Evolutionary conservation across 2,113 vertebrate species (phyloP).

Genomic region (Actenoides lindsayi): DNA sequence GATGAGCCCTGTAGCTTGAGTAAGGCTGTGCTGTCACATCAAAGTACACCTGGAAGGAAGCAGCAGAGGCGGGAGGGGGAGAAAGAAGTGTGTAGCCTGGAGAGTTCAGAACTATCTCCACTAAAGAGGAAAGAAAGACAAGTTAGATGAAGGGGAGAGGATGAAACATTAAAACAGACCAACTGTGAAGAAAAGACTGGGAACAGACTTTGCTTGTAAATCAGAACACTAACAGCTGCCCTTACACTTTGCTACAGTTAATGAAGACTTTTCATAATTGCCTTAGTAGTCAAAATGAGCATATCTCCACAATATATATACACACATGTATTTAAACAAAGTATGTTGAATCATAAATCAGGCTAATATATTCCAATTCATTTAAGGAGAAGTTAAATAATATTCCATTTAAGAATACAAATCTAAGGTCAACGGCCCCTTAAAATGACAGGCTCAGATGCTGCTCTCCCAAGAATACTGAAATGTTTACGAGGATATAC

Average conservation of each 20-base stretch:
- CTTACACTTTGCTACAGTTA: not conserved
- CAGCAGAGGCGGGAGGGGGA: not conserved
- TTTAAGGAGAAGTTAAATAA: not conserved
- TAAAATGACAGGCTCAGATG: not conserved
- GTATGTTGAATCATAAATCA: not conserved
- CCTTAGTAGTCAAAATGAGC: not conserved
- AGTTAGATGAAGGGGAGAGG: not conserved
- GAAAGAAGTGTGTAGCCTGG: conserved; percentile 11
- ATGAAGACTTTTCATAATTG: not conserved
- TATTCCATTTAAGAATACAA: not conserved
- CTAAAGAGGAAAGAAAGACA: conserved; percentile 38
- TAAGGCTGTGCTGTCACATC: conserved; percentile 5
- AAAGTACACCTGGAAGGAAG: conserved; percentile 53
- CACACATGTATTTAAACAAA: not conserved
- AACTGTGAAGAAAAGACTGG: conserved; percentile 3
- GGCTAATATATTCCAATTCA: not conserved
- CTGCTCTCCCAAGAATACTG: not conserved
- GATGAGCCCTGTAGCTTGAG: not conserved
- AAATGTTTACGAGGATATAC: not conserved
- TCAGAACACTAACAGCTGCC: not conserved
- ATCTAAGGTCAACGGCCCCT: not conserved
- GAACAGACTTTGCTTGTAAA: conserved; percentile 1
- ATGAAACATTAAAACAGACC: not conserved
- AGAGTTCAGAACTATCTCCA: conserved; percentile 37
- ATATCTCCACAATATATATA: not conserved